These are phyloP conservation scores for Phyllotreta striolata DNA, from an alignment of 2,888 invertebrate species.

Conservation along the genomic window DNA sequence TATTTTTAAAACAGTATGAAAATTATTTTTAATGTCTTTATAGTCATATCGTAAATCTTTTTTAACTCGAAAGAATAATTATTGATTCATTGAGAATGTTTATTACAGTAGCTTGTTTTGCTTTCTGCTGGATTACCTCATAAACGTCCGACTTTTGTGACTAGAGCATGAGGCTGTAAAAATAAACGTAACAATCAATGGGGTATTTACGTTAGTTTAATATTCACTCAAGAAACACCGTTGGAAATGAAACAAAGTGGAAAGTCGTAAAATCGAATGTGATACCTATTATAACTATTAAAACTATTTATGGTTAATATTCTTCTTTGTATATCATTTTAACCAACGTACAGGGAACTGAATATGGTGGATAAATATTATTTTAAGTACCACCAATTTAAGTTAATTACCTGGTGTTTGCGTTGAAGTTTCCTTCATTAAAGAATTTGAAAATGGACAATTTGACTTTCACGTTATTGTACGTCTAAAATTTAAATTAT, in stretches of 20 bases:
- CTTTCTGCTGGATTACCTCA: conserved; percentile 19
- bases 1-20: too few relatives aligned
- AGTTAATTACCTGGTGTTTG: too few relatives aligned
- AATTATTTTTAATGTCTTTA: background rate
- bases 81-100: conserved; percentile 20
- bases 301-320: conserved; percentile 3
- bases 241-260: conserved; percentile 18
- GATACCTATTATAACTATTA: conserved; percentile 5
- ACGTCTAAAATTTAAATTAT: too few relatives aligned
- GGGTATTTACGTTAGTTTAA: conserved; percentile 16
- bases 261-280: conserved; percentile 20
- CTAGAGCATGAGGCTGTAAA: conserved; percentile 6
- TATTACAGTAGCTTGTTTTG: conserved; percentile 22
- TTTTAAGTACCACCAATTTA: background rate
- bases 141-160: conserved; percentile 21
- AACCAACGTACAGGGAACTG: background rate
- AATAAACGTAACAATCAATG: conserved; percentile 18
- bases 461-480: too few relatives aligned
- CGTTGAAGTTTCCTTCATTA: too few relatives aligned
- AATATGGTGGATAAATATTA: background rate
- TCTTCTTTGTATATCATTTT: conserved; percentile 3
- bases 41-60: conserved; percentile 12
- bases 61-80: conserved; percentile 13
- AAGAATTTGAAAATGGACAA: too few relatives aligned
- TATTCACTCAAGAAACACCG: conserved; percentile 10